Conservation (phyloP, 2,113 vertebrate genomes). For the Rhadina sibilatrix region DNA sequence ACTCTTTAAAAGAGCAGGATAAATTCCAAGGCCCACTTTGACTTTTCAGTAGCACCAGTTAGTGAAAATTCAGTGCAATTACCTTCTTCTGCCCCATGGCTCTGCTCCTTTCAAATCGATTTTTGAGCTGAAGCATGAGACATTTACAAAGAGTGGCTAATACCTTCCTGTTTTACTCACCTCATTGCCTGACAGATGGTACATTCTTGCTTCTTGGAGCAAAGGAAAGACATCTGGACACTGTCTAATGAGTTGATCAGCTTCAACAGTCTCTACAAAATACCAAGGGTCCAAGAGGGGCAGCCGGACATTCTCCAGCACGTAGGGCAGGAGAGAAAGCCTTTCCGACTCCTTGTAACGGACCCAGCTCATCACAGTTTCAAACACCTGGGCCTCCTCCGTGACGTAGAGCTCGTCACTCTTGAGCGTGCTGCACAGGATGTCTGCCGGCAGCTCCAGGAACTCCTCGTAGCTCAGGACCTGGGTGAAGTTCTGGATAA, state of each 20-base stretch:
- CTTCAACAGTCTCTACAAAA: conserved; percentile 92
- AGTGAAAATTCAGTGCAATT: neutral
- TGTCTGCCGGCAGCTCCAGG: conserved; percentile 81
- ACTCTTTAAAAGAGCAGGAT: neutral
- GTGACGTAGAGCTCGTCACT: conserved; percentile 88
- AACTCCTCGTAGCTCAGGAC: conserved; percentile 87
- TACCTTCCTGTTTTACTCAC: conserved; percentile 68
- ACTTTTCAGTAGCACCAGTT: neutral
- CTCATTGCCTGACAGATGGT: conserved; percentile 92
- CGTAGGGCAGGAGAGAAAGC: conserved; percentile 68
- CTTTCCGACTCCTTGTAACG: conserved; percentile 78
- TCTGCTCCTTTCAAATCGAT: neutral
- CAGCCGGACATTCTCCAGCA: conserved; percentile 85
- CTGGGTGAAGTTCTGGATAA: conserved; percentile 86
- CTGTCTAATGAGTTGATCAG: conserved; percentile 83
- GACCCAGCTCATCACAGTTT: conserved; percentile 89
- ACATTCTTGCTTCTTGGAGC: conserved; percentile 90
- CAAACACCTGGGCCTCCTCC: conserved; percentile 88
- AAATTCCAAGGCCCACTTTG: neutral
- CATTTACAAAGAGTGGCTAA: neutral
- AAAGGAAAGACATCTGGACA: conserved; percentile 88
- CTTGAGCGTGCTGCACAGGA: conserved; percentile 81
- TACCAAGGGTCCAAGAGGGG: conserved; percentile 92
- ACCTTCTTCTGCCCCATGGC: neutral
- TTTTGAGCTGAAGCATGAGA: neutral